Base-by-base conservation (phyloP, 2,113 vertebrate species). In the Charadrius vociferus region DNA sequence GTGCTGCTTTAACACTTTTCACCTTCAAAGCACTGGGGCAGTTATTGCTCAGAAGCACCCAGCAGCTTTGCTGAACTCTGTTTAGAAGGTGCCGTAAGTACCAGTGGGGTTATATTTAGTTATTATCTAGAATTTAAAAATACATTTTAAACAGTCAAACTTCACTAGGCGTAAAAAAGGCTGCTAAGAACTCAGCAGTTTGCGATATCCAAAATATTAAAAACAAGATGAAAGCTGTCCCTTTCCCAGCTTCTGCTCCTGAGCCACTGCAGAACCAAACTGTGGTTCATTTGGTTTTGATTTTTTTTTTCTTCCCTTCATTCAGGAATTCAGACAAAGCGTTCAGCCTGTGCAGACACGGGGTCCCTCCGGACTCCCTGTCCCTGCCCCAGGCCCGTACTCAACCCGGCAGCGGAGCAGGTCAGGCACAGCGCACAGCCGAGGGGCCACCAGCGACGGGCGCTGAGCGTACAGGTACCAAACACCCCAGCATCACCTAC, bases 361-460 rank as follows among this genome's bases (percentile, higher is more conserved):
- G 11, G 68, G 6, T 13, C 4, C 13, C 26, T 55, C 55, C 3
- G 2, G 22, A 32, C 14, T 70, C 36, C 37, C 36, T 26, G 39
- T 50, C 32, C 50, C 65, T 81, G 7, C 39, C 32, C 53, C 63
- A 39, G 67, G 36, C 8, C 29, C 2, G 1, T 18, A 39, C 39
- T 62, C 0, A 0, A 34, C 36, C 45, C 9, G 1, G 65, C 63
- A 59, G 41, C 1, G 0, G 21, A 56, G 19, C 36, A 56, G 39
- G 29, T 27, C n/a, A n/a, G n/a, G n/a, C 13, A 7, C 37, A 72
- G 34, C 52, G 22, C 58, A 1, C 1, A 39, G 41, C 37, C 65
- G 43, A 20, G 32, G 6, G 53, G 43, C 24, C 22, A 16, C 17
- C 47, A 81, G 59, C 0, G 9, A 30, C 8, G 32, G n/a, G 7